Conservation (phyloP, 2,113 vertebrate species). For the Oreochromis spilurus region DNA sequence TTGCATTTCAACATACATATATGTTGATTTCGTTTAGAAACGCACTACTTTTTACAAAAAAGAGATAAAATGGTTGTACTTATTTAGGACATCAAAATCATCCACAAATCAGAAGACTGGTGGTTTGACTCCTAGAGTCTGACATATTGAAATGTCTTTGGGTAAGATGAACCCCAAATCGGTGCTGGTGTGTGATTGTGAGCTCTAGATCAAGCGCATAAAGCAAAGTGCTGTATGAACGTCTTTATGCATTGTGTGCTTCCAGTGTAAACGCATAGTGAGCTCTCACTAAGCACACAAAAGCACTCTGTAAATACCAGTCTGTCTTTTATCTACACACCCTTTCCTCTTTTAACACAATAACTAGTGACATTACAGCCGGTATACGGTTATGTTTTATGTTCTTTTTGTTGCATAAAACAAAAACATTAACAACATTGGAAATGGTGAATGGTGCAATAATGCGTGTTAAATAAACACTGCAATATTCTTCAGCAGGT, state of each 20-base stretch:
- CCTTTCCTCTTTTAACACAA: neutral
- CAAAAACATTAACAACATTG: neutral
- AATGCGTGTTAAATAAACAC: neutral
- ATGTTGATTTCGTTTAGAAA: neutral
- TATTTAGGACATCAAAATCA: neutral
- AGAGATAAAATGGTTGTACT: neutral
- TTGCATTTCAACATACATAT: neutral
- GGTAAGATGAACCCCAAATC: neutral
- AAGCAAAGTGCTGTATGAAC: neutral
- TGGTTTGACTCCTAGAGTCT: neutral
- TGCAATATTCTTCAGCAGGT: neutral
- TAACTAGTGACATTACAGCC: neutral
- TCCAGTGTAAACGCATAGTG: neutral
- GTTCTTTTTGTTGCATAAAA: neutral
- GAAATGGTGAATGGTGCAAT: neutral
- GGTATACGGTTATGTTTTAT: neutral
- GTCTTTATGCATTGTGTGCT: neutral
- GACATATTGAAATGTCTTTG: neutral
- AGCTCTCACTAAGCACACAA: neutral
- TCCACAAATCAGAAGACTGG: neutral
- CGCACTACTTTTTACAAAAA: neutral
- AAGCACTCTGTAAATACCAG: neutral
- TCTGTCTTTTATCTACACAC: neutral
- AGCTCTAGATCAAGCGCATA: neutral
- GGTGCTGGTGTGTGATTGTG: neutral